Percentiles rank a stretch among this genome's conserved stretches.
phyloP scores from a whole-genome alignment of 2,888 invertebrate species.

The Ochropleura leucogaster region DNA sequence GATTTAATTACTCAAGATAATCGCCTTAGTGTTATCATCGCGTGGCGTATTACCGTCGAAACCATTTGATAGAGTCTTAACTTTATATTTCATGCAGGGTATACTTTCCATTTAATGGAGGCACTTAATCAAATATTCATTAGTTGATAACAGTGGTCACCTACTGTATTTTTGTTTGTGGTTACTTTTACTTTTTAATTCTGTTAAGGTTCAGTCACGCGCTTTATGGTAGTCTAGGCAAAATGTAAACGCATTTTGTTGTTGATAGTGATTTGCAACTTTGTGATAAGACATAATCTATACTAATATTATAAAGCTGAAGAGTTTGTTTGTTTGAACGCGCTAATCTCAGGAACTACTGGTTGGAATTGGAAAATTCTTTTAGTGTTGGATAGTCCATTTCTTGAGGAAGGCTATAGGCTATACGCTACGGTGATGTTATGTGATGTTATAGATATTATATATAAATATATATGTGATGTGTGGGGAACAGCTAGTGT shows the following conservation, averaged over 20 bases:
- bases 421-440: too few species aligned
- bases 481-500: too few species aligned
- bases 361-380: too few species aligned
- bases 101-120: conserved; percentile 68
- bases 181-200: conserved; percentile 22
- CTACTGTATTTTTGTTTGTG: conserved; percentile 44
- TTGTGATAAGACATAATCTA: background rate
- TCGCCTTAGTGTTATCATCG: conserved; percentile 78
- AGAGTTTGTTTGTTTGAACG: too few species aligned
- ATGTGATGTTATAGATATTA: too few species aligned
- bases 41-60: conserved; percentile 84
- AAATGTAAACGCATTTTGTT: background rate
- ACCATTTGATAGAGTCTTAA: conserved; percentile 78
- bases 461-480: too few species aligned
- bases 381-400: too few species aligned
- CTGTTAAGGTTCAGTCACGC: background rate
- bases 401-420: too few species aligned
- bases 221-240: background rate
- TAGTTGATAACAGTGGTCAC: conserved; percentile 66
- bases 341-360: too few species aligned
- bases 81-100: conserved; percentile 62
- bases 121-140: conserved; percentile 76
- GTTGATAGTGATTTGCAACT: background rate
- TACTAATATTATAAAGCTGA: too few species aligned
- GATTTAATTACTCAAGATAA: conserved; percentile 83